Conservation (phyloP, 2,888 invertebrate genomes). For the Drosophila maculinotata region DNA sequence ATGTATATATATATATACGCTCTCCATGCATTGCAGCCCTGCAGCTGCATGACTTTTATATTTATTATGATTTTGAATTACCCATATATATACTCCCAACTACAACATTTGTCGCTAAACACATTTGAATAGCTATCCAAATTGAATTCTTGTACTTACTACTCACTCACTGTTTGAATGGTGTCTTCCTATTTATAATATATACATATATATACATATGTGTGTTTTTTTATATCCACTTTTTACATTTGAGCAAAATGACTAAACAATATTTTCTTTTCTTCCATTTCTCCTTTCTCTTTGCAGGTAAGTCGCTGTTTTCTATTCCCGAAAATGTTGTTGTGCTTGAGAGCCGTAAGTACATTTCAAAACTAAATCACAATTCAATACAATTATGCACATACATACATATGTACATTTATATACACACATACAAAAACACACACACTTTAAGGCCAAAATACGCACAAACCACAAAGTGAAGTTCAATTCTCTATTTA, state of each 20-base stretch:
- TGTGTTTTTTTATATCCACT: constrained; percentile 9
- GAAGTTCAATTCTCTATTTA: constrained; percentile 3
- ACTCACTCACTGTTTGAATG: constrained; percentile 79
- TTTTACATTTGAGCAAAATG: constrained; percentile 15
- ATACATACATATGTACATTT: background rate
- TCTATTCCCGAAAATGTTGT: constrained; percentile 81
- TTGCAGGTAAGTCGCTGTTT: constrained; percentile 79
- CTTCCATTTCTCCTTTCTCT: constrained; percentile 24
- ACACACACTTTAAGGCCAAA: constrained; percentile 28
- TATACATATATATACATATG: constrained; percentile 14
- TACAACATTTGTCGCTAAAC: constrained; percentile 79
- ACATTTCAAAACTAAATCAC: constrained; percentile 72
- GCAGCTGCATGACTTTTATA: background rate
- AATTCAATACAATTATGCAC: constrained; percentile 34
- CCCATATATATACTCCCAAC: too few relatives aligned
- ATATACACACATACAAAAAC: constrained; percentile 4
- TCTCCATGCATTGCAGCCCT: too few relatives aligned
- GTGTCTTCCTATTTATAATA: constrained; percentile 27
- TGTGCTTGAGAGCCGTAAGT: constrained; percentile 80
- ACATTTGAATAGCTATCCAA: constrained; percentile 63
- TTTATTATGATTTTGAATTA: background rate
- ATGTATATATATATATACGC: too few relatives aligned
- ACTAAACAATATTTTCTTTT: constrained; percentile 37
- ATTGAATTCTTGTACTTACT: constrained; percentile 73
- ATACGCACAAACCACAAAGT: constrained; percentile 8